A percentile compares a stretch with the other conserved stretches of the same genome.
These are phyloP conservation scores for Synanthedon formicaeformis DNA, from an alignment of 2,888 invertebrate genomes.

Conservation along the genomic window DNA sequence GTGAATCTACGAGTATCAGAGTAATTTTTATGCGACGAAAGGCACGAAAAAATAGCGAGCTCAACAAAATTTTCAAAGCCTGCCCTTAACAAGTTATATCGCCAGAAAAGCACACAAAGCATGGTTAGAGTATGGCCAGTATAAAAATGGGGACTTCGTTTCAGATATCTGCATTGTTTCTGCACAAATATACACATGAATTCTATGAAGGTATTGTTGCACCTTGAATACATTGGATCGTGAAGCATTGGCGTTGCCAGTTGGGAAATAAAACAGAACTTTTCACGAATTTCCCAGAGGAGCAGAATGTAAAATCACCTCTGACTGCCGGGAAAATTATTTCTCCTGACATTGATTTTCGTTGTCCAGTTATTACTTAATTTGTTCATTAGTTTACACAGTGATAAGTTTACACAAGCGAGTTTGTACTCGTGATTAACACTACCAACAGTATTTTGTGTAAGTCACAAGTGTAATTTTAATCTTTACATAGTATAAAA, in stretches of 20 bases:
- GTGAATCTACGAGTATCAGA: too few relatives aligned
- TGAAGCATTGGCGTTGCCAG: conserved; percentile 24
- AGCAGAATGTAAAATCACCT: conserved; percentile 36
- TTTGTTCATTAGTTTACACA: conserved; percentile 55
- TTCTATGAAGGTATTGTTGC: neutral
- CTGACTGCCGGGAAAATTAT: conserved; percentile 44
- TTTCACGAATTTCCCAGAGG: conserved; percentile 17
- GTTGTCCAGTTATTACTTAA: conserved; percentile 52
- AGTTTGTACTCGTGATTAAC: conserved; percentile 31
- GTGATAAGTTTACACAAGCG: conserved; percentile 30
- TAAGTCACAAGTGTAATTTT: too few relatives aligned
- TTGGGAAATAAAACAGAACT: conserved; percentile 29
- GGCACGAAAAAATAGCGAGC: too few relatives aligned
- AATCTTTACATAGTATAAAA: too few relatives aligned
- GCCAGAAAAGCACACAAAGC: too few relatives aligned
- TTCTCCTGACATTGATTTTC: conserved; percentile 58
- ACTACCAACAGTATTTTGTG: too few relatives aligned
- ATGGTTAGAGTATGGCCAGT: too few relatives aligned
- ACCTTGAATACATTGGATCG: neutral
- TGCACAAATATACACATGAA: neutral
- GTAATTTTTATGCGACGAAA: too few relatives aligned
- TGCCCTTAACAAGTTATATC: too few relatives aligned
- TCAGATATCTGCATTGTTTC: neutral
- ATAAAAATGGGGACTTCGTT: too few relatives aligned
- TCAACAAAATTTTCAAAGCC: too few relatives aligned